Conservation (phyloP, 2,797 vertebrate genomes). For the Microctenopoma lineatum region DNA sequence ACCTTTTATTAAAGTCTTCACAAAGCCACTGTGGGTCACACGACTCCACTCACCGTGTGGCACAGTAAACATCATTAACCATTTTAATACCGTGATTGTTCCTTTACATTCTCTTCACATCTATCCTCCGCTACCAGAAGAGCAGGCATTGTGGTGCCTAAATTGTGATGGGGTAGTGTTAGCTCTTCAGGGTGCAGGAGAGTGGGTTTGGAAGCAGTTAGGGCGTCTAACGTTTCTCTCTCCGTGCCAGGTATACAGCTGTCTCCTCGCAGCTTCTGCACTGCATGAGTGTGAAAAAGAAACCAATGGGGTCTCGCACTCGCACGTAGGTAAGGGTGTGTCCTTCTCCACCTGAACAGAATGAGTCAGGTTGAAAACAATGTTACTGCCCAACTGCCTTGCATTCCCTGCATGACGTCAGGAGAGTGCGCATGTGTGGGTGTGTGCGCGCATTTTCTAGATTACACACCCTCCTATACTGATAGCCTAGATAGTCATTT, state of each 20-base stretch:
- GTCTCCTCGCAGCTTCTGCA: conserved; percentile 12
- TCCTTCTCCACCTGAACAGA: background rate
- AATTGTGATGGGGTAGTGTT: too few relatives aligned
- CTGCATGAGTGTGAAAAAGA: background rate
- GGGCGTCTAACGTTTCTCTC: background rate
- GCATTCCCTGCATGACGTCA: conserved; percentile 42
- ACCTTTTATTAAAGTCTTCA: background rate
- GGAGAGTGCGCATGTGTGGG: conserved; percentile 4
- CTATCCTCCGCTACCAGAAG: background rate
- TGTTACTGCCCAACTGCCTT: conserved; percentile 51
- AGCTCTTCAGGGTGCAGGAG: background rate
- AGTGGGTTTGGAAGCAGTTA: conserved; percentile 38
- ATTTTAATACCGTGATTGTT: background rate
- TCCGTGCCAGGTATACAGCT: conserved; percentile 26
- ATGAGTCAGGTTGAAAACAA: conserved; percentile 39
- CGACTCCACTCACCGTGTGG: background rate
- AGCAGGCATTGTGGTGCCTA: too few relatives aligned
- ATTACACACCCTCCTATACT: conserved; percentile 33
- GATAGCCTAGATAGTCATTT: background rate
- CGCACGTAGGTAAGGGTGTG: too few relatives aligned
- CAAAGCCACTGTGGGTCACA: background rate
- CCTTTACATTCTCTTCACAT: background rate
- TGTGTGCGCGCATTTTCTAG: conserved; percentile 1
- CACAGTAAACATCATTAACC: background rate
- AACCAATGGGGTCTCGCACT: too few relatives aligned